Conservation (phyloP, 2,797 vertebrate genomes). For the Malacoctenus gilli region DNA sequence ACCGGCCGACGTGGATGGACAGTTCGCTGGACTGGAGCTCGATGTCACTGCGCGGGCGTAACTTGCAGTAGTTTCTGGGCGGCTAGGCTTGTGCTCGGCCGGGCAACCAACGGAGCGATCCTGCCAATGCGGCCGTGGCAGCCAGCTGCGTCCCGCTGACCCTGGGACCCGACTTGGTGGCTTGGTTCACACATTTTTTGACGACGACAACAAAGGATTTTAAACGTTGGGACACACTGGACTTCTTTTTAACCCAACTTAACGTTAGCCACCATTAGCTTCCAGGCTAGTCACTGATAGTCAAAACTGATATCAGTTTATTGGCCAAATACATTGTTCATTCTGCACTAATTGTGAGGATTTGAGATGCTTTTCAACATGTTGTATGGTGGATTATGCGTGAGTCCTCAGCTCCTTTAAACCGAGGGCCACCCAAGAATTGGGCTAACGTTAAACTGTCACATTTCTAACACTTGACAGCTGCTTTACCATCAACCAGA, state of each 20-base stretch:
- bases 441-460: conserved; percentile 51
- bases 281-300: too few relatives aligned
- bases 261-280: too few relatives aligned
- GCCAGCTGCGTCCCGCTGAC: conserved; percentile 65
- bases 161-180: conserved; percentile 61
- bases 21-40: conserved; percentile 61
- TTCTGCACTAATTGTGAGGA: conserved; percentile 1
- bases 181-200: conserved; percentile 18
- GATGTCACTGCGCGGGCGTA: conserved; percentile 68
- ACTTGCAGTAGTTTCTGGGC: conserved; percentile 69
- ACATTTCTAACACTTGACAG: conserved; percentile 66
- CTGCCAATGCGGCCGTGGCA: conserved; percentile 75
- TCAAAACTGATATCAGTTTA: too few relatives aligned
- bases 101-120: conserved; percentile 52
- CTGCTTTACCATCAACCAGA: conserved; percentile 37
- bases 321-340: neutral
- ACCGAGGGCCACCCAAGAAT: conserved; percentile 37
- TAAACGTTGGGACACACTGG: too few relatives aligned
- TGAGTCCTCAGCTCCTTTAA: conserved; percentile 28
- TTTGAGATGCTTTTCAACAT: conserved; percentile 16
- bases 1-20: conserved; percentile 59
- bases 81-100: conserved; percentile 77
- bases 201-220: neutral
- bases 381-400: conserved; percentile 22
- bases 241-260: too few relatives aligned